Evolutionary conservation across 2,797 vertebrate genomes (phyloP), one percentile per base, ranked within the genome.

Genomic region (Loris lydekkerianus): DNA sequence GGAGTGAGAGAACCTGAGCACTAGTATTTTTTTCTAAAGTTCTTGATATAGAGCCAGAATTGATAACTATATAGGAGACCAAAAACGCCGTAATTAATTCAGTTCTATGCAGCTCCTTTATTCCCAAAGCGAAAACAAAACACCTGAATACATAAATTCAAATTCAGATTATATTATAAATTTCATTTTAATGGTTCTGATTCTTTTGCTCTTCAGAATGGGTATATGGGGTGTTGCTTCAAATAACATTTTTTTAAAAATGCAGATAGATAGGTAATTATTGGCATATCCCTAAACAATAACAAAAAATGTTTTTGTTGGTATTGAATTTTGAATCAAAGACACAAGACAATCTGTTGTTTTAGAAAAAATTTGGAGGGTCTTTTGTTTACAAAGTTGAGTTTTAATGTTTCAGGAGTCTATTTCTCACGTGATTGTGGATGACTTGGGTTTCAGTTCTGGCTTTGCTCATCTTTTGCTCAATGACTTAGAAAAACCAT

Each of bases 101-200:
- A 90, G 29, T 58, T 93, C 5, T 87, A 7, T 78, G 34, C 4
- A 78, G 29, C n/a, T 88, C 13, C 15, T 20, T 77, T 89, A 40
- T 43, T 27, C 7, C 4, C 25, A 81, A 86, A 94, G 27, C 53
- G 89, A 92, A 94, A 89, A 23, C 34, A 77, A 80, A 73, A 86
- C 14, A 75, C 9, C 10, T 65, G n/a, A 93, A 25, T 77, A 23
- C 34, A 87, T 65, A 7, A 61, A 95, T 92, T 82, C 23, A 92
- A 85, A 89, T 27, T 25, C 65, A 88, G 21, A 18, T 46, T 75
- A 88, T 83, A 82, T n/a, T 73, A 6, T 73, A 95, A 60, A 86
- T 89, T 96, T 93, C n/a, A 87, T 93, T 96, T 91, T 40, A 77
- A 72, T 18, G 77, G 72, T 58, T 80, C 27, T 81, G 37, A 86